phyloP scores from a whole-genome alignment of 2,888 invertebrate species.

The Acleris cristana region DNA sequence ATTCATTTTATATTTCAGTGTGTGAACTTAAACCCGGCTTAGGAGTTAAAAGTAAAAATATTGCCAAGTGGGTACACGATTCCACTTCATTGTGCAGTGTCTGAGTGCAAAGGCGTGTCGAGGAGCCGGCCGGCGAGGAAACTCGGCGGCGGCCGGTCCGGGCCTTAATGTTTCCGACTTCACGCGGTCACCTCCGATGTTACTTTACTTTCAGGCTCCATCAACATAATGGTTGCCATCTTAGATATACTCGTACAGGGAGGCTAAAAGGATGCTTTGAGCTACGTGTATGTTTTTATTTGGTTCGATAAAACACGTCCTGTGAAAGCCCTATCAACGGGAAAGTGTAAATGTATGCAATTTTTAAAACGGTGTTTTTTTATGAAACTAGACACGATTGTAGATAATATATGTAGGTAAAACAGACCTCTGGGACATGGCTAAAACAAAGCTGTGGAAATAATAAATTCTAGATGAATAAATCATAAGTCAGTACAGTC shows the following conservation, averaged over 20 bases:
- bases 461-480: too few species aligned
- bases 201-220: conserved; percentile 60
- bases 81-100: conserved; percentile 68
- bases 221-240: conserved; percentile 41
- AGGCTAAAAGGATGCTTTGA: background rate
- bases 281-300: too few species aligned
- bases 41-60: conserved; percentile 57
- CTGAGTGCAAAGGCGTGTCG: conserved; percentile 83
- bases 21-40: conserved; percentile 10
- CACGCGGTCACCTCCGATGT: conserved; percentile 73
- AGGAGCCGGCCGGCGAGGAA: conserved; percentile 70
- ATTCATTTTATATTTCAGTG: background rate
- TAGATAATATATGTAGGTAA: too few species aligned
- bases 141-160: conserved; percentile 74
- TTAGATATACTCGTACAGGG: background rate
- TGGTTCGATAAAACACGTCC: too few species aligned
- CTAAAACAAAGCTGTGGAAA: too few species aligned
- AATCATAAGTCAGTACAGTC: too few species aligned
- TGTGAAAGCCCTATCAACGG: too few species aligned
- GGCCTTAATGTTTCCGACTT: conserved; percentile 82
- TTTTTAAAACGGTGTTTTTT: too few species aligned
- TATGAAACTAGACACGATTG: too few species aligned
- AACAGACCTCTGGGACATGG: too few species aligned
- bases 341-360: too few species aligned
- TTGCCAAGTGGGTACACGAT: conserved; percentile 70